These are phyloP conservation scores for Neosilurus hyrtlii DNA, from an alignment of 2,797 vertebrate genomes.

Conservation along the genomic window DNA sequence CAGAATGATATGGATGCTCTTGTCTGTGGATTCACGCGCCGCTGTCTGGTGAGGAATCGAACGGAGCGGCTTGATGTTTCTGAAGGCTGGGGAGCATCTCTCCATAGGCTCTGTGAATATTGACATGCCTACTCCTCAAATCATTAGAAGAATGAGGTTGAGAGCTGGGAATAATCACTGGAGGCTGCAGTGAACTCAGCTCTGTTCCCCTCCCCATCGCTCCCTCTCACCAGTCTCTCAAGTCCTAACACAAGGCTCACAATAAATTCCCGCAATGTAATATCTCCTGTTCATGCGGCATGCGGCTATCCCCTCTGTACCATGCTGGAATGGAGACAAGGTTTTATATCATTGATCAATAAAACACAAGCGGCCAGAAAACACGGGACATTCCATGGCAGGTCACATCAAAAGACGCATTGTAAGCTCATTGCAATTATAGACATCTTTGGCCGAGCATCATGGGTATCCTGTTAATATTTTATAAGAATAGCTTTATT, in stretches of 20 bases:
- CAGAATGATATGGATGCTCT: conserved; percentile 35
- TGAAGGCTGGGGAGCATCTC: conserved; percentile 52
- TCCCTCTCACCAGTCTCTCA: not conserved
- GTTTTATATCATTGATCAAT: conserved; percentile 19
- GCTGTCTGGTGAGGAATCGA: conserved; percentile 52
- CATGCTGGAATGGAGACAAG: not conserved
- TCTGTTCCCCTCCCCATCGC: conserved; percentile 42
- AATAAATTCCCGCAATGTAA: conserved; percentile 41
- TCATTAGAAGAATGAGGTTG: conserved; percentile 65
- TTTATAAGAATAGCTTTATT: not conserved
- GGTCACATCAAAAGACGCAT: not conserved
- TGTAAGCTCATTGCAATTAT: not conserved
- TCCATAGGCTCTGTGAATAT: conserved; percentile 54
- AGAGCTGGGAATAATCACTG: conserved; percentile 67
- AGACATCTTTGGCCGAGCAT: not conserved
- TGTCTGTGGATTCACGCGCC: conserved; percentile 35
- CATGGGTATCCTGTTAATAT: not conserved
- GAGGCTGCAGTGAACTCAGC: conserved; percentile 68
- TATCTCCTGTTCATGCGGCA: conserved; percentile 25
- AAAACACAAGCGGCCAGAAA: not conserved
- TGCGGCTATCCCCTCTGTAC: not conserved
- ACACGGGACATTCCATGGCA: not conserved
- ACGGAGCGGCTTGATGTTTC: conserved; percentile 39
- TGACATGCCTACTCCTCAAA: conserved; percentile 59
- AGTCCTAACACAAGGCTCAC: conserved; percentile 36